Conservation (phyloP, 2,113 vertebrate genomes). For the Heterocephalus glaber region DNA sequence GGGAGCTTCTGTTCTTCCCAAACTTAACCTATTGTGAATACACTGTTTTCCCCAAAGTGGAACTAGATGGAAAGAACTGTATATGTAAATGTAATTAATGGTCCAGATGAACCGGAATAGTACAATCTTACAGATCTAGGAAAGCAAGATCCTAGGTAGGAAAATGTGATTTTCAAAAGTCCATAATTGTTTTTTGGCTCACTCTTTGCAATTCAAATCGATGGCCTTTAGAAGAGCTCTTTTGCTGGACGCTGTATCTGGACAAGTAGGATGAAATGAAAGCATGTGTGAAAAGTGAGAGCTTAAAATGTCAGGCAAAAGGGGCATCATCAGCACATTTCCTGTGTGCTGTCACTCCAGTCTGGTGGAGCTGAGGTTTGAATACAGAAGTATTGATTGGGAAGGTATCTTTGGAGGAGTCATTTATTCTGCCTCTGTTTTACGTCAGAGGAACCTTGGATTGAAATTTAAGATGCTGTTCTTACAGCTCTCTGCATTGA, state of each 20-base stretch:
- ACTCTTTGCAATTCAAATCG: background rate
- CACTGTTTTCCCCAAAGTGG: background rate
- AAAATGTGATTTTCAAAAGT: background rate
- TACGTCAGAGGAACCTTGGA: background rate
- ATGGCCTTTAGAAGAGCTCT: background rate
- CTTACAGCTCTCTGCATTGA: conserved; percentile 13
- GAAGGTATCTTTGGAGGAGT: background rate
- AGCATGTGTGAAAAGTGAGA: background rate
- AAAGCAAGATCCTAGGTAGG: background rate
- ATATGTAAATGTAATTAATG: background rate
- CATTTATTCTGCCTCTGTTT: background rate
- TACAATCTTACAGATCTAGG: background rate
- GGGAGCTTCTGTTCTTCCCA: background rate
- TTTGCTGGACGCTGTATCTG: background rate
- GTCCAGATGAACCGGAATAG: background rate
- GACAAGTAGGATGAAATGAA: background rate
- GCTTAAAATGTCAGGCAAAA: background rate
- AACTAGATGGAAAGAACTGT: background rate
- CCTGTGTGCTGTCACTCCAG: background rate
- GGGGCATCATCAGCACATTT: background rate
- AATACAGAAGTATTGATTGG: background rate
- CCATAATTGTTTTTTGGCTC: background rate
- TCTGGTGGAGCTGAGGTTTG: background rate
- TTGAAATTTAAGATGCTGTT: conserved; percentile 50
- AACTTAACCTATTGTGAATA: background rate